These are phyloP conservation scores for Lamellibrachia luymesi DNA, from an alignment of 1,140 invertebrate species.

Conservation along the genomic window DNA sequence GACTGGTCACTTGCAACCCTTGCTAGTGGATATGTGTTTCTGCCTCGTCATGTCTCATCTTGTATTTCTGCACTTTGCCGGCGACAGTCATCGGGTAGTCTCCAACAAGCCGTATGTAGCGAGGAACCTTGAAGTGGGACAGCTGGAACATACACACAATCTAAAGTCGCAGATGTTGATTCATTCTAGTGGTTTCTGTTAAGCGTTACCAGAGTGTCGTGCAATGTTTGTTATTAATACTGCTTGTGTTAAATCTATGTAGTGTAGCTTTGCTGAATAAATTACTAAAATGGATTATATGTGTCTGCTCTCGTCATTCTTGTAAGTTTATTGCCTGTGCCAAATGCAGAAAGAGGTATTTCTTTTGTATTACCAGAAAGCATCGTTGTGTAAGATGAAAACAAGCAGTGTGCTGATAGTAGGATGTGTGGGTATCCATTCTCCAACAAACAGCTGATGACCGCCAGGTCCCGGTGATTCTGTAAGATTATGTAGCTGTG, in stretches of 20 bases:
- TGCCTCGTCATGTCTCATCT: slow-evolving; percentile 60
- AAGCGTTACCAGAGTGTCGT: background rate
- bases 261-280: slow-evolving; percentile 1
- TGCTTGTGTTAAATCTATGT: background rate
- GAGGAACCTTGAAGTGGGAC: slow-evolving; percentile 80
- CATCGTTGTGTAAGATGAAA: no score
- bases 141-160: slow-evolving; percentile 58
- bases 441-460: no score
- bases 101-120: slow-evolving; percentile 67
- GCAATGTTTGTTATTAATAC: background rate
- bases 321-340: background rate
- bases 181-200: no score
- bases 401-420: no score
- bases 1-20: slow-evolving; percentile 20
- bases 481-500: no score
- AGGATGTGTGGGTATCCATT: no score
- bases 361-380: background rate
- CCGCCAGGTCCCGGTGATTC: no score
- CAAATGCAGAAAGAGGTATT: background rate
- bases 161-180: no score
- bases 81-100: slow-evolving; percentile 63
- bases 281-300: background rate
- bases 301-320: background rate
- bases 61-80: slow-evolving; percentile 80
- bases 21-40: slow-evolving; percentile 33